These are phyloP conservation scores for Pithys albifrons DNA, from an alignment of 2,113 vertebrate genomes.

Conservation along the genomic window DNA sequence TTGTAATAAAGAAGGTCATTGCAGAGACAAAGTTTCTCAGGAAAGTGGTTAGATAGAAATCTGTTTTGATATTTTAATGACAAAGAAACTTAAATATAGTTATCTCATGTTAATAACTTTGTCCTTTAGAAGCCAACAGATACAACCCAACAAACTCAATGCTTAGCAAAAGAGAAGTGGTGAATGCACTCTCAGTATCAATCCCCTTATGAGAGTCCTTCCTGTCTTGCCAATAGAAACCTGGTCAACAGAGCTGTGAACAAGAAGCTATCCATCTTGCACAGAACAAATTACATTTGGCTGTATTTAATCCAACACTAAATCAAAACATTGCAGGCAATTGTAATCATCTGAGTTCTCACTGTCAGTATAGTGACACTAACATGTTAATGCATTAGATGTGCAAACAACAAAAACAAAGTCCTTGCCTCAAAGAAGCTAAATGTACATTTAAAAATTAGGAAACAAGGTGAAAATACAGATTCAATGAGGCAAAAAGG, in stretches of 20 bases:
- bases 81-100: background rate
- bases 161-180: background rate
- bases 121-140: background rate
- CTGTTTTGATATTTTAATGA: background rate
- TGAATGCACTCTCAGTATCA: background rate
- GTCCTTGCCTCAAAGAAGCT: background rate
- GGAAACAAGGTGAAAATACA: background rate
- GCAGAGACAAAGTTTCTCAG: background rate
- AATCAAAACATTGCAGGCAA: background rate
- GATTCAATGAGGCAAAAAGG: background rate
- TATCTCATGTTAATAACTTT: background rate
- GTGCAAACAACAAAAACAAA: background rate
- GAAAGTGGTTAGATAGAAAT: background rate
- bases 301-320: background rate
- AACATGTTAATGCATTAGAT: background rate
- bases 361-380: background rate
- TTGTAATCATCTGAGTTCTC: background rate
- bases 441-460: background rate
- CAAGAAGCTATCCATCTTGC: background rate
- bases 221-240: background rate
- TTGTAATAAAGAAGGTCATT: background rate
- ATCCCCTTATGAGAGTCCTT: background rate
- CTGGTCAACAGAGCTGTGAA: background rate
- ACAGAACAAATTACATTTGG: background rate
- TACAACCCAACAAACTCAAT: fast-evolving